These are phyloP conservation scores for Lucilia cuprina DNA, from an alignment of 1,140 invertebrate species.

Conservation along the genomic window DNA sequence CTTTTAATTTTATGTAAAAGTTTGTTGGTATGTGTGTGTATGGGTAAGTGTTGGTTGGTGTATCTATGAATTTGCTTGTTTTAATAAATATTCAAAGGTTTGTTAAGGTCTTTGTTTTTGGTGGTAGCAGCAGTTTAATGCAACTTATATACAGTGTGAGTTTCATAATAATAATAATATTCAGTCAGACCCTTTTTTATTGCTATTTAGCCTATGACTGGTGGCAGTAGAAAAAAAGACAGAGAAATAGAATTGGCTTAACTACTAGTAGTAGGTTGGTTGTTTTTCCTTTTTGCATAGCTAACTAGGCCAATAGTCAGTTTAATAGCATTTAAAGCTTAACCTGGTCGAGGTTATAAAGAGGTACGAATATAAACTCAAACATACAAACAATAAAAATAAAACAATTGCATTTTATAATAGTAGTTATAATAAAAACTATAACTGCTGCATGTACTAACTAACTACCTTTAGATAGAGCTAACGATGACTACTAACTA, in stretches of 20 bases:
- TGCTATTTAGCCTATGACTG: constrained; percentile 15
- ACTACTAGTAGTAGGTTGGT: not conserved
- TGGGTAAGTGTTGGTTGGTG: too few relatives aligned
- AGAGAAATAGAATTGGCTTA: not conserved
- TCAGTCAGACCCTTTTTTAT: constrained; percentile 8
- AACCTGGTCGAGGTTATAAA: constrained; percentile 26
- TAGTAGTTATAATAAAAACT: constrained; percentile 10
- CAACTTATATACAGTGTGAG: not conserved
- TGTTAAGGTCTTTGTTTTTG: not conserved
- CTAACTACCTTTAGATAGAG: not conserved
- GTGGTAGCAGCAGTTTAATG: not conserved
- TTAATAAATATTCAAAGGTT: constrained; percentile 4
- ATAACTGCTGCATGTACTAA: not conserved
- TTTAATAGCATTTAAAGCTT: constrained; percentile 17
- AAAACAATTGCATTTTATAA: constrained; percentile 33
- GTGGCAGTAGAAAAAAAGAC: not conserved
- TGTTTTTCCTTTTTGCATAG: not conserved
- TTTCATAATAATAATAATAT: constrained; percentile 10
- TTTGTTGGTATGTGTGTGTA: not conserved
- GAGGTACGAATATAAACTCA: not conserved
- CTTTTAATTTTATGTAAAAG: constrained; percentile 34
- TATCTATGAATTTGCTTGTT: not conserved
- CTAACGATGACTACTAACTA: not conserved
- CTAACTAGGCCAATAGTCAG: constrained; percentile 29
- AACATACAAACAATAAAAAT: not conserved